Conservation (phyloP, 2,888 invertebrate species). For the Philereme transversata region DNA sequence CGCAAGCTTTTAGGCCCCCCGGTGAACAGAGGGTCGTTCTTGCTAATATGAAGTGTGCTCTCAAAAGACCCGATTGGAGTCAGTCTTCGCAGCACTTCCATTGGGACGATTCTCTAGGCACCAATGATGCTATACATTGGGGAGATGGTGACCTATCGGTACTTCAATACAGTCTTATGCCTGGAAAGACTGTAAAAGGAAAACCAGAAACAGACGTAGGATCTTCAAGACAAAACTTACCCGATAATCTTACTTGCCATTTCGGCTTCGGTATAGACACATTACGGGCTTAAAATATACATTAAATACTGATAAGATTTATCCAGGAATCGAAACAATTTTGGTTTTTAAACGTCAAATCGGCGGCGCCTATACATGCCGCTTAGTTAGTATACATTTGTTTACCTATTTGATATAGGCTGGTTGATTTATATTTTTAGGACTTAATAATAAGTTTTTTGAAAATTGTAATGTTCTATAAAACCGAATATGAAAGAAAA, state of each 20-base stretch:
- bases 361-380: too few relatives aligned
- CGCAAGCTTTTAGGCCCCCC: slow-evolving; percentile 39
- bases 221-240: slow-evolving; percentile 56
- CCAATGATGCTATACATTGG: slow-evolving; percentile 70
- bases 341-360: too few relatives aligned
- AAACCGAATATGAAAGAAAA: too few relatives aligned
- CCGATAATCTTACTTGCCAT: slow-evolving; percentile 79
- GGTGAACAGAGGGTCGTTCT: slow-evolving; percentile 65
- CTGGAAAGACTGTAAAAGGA: slow-evolving; percentile 56
- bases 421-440: too few relatives aligned
- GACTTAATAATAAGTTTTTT: too few relatives aligned
- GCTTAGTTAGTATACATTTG: too few relatives aligned
- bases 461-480: too few relatives aligned
- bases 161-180: slow-evolving; percentile 60
- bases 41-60: slow-evolving; percentile 75
- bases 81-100: slow-evolving; percentile 80
- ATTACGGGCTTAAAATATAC: too few relatives aligned
- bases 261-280: slow-evolving; percentile 75
- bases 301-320: too few relatives aligned
- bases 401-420: too few relatives aligned
- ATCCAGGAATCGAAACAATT: too few relatives aligned
- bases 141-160: slow-evolving; percentile 74
- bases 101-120: slow-evolving; percentile 80
- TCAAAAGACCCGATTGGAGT: slow-evolving; percentile 80
- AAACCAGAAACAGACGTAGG: slow-evolving; percentile 55